Evolutionary conservation across 2,113 vertebrate species (phyloP).

Genomic region (Corythaeola cristata): DNA sequence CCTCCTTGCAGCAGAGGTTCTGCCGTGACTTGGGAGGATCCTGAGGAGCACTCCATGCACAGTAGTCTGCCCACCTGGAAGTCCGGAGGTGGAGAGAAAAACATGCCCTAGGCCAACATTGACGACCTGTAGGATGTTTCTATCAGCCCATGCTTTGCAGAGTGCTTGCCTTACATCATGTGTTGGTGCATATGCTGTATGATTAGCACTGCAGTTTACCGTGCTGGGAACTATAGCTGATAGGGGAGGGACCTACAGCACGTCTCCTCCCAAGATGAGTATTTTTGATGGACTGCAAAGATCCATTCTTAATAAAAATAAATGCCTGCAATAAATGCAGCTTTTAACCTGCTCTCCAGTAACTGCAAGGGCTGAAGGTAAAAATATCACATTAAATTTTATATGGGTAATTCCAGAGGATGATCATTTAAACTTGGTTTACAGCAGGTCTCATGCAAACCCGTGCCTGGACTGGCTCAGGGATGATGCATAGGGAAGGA

Average conservation of each 20-base stretch:
- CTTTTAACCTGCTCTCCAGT: conserved; percentile 29
- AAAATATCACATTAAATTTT: conserved; percentile 63
- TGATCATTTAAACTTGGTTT: conserved; percentile 9
- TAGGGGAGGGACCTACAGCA: not conserved
- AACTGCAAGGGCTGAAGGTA: conserved; percentile 46
- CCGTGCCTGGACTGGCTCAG: not conserved
- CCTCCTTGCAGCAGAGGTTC: not conserved
- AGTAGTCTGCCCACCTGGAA: fast-evolving
- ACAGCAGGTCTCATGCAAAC: not conserved
- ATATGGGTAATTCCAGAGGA: conserved; percentile 13
- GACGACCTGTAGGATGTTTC: not conserved
- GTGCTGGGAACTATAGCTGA: not conserved
- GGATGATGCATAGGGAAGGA: not conserved
- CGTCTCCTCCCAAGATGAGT: not conserved
- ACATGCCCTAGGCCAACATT: too few species aligned
- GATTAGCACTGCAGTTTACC: fast-evolving
- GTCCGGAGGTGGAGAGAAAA: not conserved
- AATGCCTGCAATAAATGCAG: conserved; percentile 52
- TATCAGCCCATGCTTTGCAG: not conserved
- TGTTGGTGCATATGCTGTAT: not conserved
- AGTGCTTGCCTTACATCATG: not conserved
- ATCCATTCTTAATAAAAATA: conserved; percentile 36
- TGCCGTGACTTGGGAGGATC: not conserved
- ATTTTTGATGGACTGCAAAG: conserved; percentile 25
- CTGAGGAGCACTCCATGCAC: not conserved